Evolutionary conservation across 2,113 vertebrate species (phyloP).

Genomic region (Puffinus mauretanicus): DNA sequence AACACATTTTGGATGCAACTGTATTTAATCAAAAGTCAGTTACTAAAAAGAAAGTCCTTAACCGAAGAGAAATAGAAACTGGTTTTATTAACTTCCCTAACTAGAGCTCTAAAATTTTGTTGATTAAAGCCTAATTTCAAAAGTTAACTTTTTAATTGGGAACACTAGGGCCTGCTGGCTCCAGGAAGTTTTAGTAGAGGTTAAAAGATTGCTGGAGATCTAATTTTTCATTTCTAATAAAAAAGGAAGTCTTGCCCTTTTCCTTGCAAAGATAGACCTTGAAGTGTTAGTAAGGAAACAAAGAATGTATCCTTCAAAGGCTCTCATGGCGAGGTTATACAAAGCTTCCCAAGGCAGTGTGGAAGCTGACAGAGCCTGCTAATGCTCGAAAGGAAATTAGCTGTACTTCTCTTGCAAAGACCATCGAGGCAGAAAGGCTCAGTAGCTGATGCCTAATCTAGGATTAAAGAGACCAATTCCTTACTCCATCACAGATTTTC

Average conservation of each 20-base stretch:
- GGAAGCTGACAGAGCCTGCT: not conserved
- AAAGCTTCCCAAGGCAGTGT: not conserved
- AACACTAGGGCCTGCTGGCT: constrained; percentile 3
- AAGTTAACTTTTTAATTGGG: constrained; percentile 43
- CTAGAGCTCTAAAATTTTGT: not conserved
- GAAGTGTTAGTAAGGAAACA: constrained; percentile 28
- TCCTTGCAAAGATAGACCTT: constrained; percentile 43
- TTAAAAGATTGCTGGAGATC: constrained; percentile 38
- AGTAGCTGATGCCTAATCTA: not conserved
- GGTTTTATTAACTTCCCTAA: constrained; percentile 17
- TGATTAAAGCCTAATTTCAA: constrained; percentile 45
- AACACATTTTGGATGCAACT: not conserved
- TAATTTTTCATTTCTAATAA: constrained; percentile 46
- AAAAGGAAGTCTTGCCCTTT: constrained; percentile 55
- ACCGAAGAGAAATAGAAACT: not conserved
- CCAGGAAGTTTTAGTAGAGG: constrained; percentile 39
- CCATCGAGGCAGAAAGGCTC: not conserved
- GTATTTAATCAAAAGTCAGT: not conserved
- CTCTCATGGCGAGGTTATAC: not conserved
- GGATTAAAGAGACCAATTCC: not conserved
- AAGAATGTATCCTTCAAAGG: constrained; percentile 24
- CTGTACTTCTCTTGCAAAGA: not conserved
- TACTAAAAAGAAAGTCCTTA: constrained; percentile 11
- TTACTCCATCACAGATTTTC: constrained; percentile 28
- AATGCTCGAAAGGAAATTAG: not conserved